These are phyloP conservation scores for Lithophane socia DNA, from an alignment of 2,888 invertebrate species.

Conservation along the genomic window DNA sequence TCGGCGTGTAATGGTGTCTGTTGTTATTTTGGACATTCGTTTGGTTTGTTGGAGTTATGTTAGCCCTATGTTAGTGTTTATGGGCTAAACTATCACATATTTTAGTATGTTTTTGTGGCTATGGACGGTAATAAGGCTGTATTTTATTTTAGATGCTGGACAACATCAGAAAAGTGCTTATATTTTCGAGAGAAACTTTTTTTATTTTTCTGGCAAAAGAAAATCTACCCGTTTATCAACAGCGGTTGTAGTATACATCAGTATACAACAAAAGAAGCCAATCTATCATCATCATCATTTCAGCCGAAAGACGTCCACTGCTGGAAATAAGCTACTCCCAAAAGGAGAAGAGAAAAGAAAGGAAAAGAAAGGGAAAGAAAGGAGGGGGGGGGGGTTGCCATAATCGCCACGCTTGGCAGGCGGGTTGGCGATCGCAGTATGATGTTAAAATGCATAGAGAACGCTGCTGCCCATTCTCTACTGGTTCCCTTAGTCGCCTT, in stretches of 20 bases:
- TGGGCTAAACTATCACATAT: constrained; percentile 24
- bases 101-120: constrained; percentile 13
- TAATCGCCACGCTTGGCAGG: no score
- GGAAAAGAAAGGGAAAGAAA: no score
- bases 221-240: neutral
- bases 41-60: constrained; percentile 3
- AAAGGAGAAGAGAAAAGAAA: no score
- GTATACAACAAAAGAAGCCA: neutral
- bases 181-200: neutral
- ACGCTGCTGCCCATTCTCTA: no score
- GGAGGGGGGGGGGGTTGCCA: no score
- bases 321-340: no score
- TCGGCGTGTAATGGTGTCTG: neutral
- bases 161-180: neutral
- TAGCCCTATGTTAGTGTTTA: constrained; percentile 35
- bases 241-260: neutral
- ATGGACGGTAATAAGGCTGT: constrained; percentile 11
- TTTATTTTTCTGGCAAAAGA: neutral
- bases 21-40: constrained; percentile 24
- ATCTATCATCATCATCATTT: neutral
- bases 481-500: no score
- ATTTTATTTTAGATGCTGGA: constrained; percentile 2
- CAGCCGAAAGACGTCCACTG: no score
- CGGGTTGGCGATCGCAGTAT: no score
- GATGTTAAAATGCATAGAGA: no score